Conservation (phyloP, 1,140 invertebrate species). For the Trypoxylus dichotomus region DNA sequence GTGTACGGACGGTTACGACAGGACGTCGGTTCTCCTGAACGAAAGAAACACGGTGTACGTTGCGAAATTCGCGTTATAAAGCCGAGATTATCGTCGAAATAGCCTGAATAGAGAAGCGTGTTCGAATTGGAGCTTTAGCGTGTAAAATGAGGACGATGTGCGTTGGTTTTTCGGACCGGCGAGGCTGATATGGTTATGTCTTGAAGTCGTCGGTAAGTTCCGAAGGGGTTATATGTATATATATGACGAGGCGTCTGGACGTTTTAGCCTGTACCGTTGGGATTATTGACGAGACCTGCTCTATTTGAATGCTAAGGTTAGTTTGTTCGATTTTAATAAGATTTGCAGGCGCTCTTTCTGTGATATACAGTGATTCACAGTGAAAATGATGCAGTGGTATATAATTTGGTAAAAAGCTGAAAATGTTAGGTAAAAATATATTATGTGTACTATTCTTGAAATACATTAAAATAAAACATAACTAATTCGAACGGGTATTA, state of each 20-base stretch:
- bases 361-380: too few species aligned
- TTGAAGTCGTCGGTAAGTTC: background rate
- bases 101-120: too few species aligned
- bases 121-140: too few species aligned
- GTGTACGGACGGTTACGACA: constrained; percentile 21
- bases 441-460: too few species aligned
- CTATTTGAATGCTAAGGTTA: background rate
- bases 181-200: background rate
- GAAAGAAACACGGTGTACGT: background rate
- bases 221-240: background rate
- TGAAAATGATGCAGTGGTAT: too few species aligned
- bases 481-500: too few species aligned
- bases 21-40: background rate
- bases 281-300: background rate
- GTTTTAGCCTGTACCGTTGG: background rate
- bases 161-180: background rate
- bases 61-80: background rate
- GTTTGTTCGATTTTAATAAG: background rate
- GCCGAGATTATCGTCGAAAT: too few species aligned
- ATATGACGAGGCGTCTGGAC: background rate
- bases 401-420: too few species aligned
- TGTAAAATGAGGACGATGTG: too few species aligned
- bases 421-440: too few species aligned
- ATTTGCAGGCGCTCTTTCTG: too few species aligned
- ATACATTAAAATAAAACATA: too few species aligned